These are phyloP conservation scores for Arnoldichthys spilopterus DNA, from an alignment of 2,797 vertebrate genomes.

Conservation along the genomic window DNA sequence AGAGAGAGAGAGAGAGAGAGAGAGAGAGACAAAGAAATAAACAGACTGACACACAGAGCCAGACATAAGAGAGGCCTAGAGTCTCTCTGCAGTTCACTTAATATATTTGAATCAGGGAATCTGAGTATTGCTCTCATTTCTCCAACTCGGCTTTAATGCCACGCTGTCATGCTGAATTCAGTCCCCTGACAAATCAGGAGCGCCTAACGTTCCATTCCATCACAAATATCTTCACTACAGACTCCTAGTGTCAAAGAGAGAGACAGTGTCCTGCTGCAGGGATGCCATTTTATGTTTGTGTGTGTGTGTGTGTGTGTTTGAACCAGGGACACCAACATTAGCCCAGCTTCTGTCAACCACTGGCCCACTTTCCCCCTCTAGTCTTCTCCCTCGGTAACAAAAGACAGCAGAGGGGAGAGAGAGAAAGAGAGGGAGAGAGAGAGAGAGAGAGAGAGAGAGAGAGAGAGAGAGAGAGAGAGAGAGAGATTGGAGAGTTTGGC, in stretches of 20 bases:
- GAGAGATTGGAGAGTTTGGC: not conserved
- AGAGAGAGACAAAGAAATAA: not conserved
- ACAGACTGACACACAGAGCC: not conserved
- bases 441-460: not conserved
- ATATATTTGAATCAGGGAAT: constrained; percentile 27
- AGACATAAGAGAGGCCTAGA: not conserved
- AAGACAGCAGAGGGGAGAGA: constrained; percentile 10
- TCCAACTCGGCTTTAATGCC: constrained; percentile 25
- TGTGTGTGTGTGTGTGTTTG: constrained; percentile 2
- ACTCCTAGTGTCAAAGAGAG: not conserved
- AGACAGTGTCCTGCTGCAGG: constrained; percentile 18
- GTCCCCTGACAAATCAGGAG: constrained; percentile 35
- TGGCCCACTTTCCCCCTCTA: constrained; percentile 31
- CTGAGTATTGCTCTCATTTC: constrained; percentile 13
- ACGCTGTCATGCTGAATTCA: constrained; percentile 12
- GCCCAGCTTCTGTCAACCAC: constrained; percentile 24
- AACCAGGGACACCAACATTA: constrained; percentile 1
- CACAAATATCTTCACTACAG: not conserved
- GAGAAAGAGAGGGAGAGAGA: not conserved
- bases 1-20: not conserved
- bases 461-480: not conserved
- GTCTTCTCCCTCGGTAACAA: constrained; percentile 7
- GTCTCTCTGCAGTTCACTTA: constrained; percentile 9
- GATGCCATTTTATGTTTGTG: constrained; percentile 12
- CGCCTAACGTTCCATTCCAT: constrained; percentile 7